Conservation (phyloP, 1,140 invertebrate species). For the Hypothenemus hampei region DNA sequence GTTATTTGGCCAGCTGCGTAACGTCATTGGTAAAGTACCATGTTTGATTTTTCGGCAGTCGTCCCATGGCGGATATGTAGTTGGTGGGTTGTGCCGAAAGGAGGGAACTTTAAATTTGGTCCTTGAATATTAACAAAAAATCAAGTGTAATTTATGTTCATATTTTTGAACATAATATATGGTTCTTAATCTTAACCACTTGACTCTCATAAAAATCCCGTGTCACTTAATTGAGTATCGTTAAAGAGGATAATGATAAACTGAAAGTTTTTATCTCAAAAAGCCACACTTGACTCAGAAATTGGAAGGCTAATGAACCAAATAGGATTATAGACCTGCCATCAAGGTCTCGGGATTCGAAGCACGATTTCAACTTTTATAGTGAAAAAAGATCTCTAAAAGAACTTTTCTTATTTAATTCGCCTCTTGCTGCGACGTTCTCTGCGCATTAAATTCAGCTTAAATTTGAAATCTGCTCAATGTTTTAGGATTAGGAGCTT, state of each 20-base stretch:
- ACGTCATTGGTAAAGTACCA: slow-evolving; percentile 8
- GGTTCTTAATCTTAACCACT: slow-evolving; percentile 11
- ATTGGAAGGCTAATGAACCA: slow-evolving; percentile 13
- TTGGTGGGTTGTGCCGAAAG: not conserved
- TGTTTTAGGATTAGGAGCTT: slow-evolving; percentile 9
- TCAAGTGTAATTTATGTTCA: too few relatives aligned
- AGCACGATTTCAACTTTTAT: slow-evolving; percentile 8
- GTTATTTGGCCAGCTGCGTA: slow-evolving; percentile 13
- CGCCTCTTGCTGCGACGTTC: not conserved
- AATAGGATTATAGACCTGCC: slow-evolving; percentile 9
- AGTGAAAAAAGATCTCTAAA: not conserved
- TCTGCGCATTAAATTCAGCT: slow-evolving; percentile 16
- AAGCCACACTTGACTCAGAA: slow-evolving; percentile 15
- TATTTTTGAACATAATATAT: too few relatives aligned
- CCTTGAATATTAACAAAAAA: too few relatives aligned
- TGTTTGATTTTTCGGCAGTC: slow-evolving; percentile 5
- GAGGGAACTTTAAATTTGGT: slow-evolving; percentile 4
- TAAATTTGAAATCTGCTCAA: slow-evolving; percentile 12
- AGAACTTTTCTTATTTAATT: slow-evolving; percentile 10
- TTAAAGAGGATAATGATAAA: slow-evolving; percentile 20
- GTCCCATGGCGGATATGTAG: not conserved
- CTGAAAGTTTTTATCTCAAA: slow-evolving; percentile 13
- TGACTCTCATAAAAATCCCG: slow-evolving; percentile 16
- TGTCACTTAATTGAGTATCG: slow-evolving; percentile 11
- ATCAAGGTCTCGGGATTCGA: slow-evolving; percentile 3